Base-by-base conservation (phyloP, 2,797 vertebrate species). In the Tympanoctomys barrerae region DNA sequence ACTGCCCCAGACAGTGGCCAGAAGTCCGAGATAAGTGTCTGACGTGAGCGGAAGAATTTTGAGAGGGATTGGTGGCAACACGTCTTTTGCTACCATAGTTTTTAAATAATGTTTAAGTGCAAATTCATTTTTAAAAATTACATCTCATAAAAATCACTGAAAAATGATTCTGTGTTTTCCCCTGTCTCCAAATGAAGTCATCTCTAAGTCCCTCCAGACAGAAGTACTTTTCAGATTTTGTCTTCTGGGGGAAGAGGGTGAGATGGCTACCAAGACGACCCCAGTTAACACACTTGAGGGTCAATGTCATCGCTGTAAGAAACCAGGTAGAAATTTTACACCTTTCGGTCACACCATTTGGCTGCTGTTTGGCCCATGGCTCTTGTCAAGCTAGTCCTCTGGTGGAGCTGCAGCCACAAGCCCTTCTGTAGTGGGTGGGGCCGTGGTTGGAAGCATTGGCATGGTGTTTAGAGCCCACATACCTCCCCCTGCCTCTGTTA, bases 391-490 rank as follows among this genome's bases (percentile, higher is more conserved):
- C 49, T 86, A 0, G 7, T 68, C 87, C 49, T 80, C 81, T 70
- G n/a, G 28, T 6, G 33, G 42, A 75, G 57, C 2, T 1, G 9
- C 92, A 64, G 66, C 10, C n/a, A 77, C 59, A 42, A 19, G 79
- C 52, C 49, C 90, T 96, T 91, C 90, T 92, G 95, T 81, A 86
- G 59, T 97, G 94, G 94, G 95, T 93, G 94, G 91, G 91, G 89
- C 87, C 21, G 91, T 0, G 2, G 26, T 70, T 5, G 22, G 64
- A 93, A 87, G 78, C 66, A 46, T 2, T 1, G 61, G 46, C 42
- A 46, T 52, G 86, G 26, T 85, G 79, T 89, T 73, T 62, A 18
- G 91, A 92, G 84, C 85, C 84, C 24, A 36, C 0, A 10, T 6
- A 12, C 24, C n/a, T 39, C 81, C 46, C 73, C 52, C 62, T 83